Percentiles rank a stretch among this genome's conserved stretches.
phyloP scores from a whole-genome alignment of 2,888 invertebrate genomes.

The Acronicta leporina region DNA sequence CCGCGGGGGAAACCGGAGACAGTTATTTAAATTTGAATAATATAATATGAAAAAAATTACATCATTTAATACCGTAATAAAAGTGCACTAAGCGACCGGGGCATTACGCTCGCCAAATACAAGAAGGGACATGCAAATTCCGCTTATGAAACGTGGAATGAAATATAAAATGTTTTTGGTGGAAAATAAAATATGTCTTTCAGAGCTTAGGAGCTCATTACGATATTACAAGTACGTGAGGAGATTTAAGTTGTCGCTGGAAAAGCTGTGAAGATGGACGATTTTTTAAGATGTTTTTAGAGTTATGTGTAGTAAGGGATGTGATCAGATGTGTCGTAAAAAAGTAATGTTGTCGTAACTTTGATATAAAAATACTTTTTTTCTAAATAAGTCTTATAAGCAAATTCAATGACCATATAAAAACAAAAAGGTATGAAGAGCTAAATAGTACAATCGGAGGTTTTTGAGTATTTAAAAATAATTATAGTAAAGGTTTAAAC shows the following conservation, averaged over 20 bases:
- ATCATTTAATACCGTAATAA: slow-evolving; percentile 90
- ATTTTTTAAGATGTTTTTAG: slow-evolving; percentile 55
- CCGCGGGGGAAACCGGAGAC: slow-evolving; percentile 87
- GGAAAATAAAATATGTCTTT: slow-evolving; percentile 86
- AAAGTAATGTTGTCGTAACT: slow-evolving; percentile 39
- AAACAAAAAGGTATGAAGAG: background rate
- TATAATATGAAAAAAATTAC: slow-evolving; percentile 90
- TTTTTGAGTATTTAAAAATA: too few species aligned
- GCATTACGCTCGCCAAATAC: slow-evolving; percentile 87
- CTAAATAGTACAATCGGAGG: background rate
- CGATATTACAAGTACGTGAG: slow-evolving; percentile 86
- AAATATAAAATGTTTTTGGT: slow-evolving; percentile 87
- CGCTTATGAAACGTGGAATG: slow-evolving; percentile 88
- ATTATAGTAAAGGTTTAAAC: too few species aligned
- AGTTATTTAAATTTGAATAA: slow-evolving; percentile 90
- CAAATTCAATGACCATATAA: slow-evolving; percentile 4
- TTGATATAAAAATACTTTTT: slow-evolving; percentile 35
- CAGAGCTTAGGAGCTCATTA: slow-evolving; percentile 84
- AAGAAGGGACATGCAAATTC: slow-evolving; percentile 86
- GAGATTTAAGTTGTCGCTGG: slow-evolving; percentile 80
- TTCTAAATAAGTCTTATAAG: slow-evolving; percentile 14
- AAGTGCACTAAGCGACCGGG: slow-evolving; percentile 89
- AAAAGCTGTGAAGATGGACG: slow-evolving; percentile 69
- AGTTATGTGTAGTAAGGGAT: slow-evolving; percentile 45
- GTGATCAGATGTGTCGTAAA: slow-evolving; percentile 44